Conservation (phyloP, 92 coral and sea anemone species). For the Umimayanthus kanabou region DNA sequence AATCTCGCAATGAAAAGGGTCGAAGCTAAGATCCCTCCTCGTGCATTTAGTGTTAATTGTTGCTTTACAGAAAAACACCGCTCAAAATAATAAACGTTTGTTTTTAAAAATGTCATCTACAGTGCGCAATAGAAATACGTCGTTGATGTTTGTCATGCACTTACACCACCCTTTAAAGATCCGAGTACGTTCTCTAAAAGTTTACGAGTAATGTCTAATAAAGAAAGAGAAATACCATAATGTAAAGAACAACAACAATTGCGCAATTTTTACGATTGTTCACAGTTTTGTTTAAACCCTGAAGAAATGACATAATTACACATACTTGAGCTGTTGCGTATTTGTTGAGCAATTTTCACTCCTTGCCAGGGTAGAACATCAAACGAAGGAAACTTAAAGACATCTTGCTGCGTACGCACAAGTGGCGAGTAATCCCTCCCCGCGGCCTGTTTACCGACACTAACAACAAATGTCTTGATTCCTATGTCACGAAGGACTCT, state of each 20-base stretch:
- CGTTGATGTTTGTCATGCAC: too few relatives aligned
- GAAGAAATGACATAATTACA: not conserved
- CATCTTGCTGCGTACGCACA: conserved; percentile 8
- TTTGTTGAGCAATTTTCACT: conserved; percentile 11
- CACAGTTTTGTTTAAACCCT: not conserved
- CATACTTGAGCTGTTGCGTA: conserved; percentile 42
- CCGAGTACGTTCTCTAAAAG: too few relatives aligned
- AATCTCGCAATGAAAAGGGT: too few relatives aligned
- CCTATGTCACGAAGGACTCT: conserved; percentile 42
- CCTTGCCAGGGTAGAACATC: conserved; percentile 33
- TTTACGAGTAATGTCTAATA: too few relatives aligned
- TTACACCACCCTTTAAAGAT: too few relatives aligned
- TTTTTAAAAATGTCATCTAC: too few relatives aligned
- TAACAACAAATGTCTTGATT: conserved; percentile 50
- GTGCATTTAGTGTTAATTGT: too few relatives aligned
- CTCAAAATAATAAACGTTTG: too few relatives aligned
- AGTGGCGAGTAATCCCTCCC: conserved; percentile 18
- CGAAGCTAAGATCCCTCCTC: not conserved
- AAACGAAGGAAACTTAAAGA: conserved; percentile 19
- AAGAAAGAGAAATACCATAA: not conserved
- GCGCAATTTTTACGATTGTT: not conserved
- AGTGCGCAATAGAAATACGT: too few relatives aligned
- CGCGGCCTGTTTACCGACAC: conserved; percentile 39
- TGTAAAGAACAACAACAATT: too few relatives aligned
- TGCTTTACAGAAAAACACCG: too few relatives aligned